These are phyloP conservation scores for Drosophila barbarae DNA, from an alignment of 2,888 invertebrate species.

Conservation along the genomic window DNA sequence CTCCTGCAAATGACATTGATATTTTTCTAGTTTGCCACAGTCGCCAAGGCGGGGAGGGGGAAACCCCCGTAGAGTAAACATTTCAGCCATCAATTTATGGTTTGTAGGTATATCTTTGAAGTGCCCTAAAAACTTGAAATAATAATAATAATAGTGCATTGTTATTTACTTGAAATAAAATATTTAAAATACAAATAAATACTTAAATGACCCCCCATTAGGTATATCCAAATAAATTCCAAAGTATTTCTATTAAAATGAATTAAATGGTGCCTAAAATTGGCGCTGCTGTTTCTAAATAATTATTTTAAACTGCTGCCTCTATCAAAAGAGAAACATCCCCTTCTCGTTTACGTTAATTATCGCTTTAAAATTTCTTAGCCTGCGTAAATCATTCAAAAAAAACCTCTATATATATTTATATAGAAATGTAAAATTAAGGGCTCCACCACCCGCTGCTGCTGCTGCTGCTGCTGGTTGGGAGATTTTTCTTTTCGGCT, in stretches of 20 bases:
- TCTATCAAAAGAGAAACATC: not conserved
- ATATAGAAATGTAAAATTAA: slow-evolving; percentile 18
- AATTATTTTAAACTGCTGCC: slow-evolving; percentile 6
- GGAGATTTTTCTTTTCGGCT: slow-evolving; percentile 29
- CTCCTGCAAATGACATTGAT: slow-evolving; percentile 67
- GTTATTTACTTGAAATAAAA: too few species aligned
- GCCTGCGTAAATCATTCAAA: slow-evolving; percentile 21
- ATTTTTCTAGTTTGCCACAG: slow-evolving; percentile 54
- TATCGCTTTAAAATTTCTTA: slow-evolving; percentile 12
- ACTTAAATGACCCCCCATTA: not conserved
- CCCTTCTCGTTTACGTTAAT: not conserved
- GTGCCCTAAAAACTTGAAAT: not conserved
- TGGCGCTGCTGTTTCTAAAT: not conserved
- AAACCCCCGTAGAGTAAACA: not conserved
- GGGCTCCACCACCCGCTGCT: slow-evolving; percentile 1
- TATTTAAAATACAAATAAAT: not conserved
- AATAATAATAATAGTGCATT: too few species aligned
- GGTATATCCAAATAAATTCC: not conserved
- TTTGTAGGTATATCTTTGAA: not conserved
- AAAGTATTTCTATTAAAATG: not conserved
- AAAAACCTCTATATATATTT: not conserved
- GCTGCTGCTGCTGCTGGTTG: not conserved
- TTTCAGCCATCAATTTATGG: not conserved
- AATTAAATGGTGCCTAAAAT: not conserved
- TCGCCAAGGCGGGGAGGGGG: slow-evolving; percentile 9